A percentile compares a stretch with the other conserved stretches of the same genome.
These are phyloP conservation scores for Tonatia bakeri DNA, from an alignment of 2,113 vertebrate genomes.

Conservation along the genomic window DNA sequence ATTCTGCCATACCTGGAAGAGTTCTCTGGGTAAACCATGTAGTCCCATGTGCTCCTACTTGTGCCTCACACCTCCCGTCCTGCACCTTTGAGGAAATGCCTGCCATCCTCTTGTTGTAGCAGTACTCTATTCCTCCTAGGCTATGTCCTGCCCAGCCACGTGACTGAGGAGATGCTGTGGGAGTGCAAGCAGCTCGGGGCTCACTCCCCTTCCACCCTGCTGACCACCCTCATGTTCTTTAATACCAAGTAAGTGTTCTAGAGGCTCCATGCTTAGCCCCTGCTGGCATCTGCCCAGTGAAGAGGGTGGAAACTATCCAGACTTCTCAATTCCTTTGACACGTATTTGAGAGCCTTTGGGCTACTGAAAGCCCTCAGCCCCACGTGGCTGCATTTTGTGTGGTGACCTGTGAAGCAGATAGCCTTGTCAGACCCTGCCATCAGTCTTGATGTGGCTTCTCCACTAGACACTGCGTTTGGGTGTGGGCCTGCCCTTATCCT, in stretches of 20 bases:
- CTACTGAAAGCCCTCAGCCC: neutral
- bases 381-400: neutral
- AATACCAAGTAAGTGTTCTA: conserved; percentile 96
- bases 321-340: neutral
- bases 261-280: neutral
- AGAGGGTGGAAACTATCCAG: neutral
- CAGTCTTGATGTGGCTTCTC: neutral
- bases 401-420: neutral
- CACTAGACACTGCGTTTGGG: conserved; percentile 3
- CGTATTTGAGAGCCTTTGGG: neutral
- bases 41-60: neutral
- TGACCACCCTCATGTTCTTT: conserved; percentile 99
- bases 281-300: neutral
- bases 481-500: neutral
- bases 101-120: conserved; percentile 35
- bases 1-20: neutral
- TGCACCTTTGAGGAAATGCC: neutral
- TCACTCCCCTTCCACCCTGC: conserved; percentile 96
- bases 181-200: conserved; percentile 99
- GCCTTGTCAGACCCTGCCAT: neutral
- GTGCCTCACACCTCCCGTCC: neutral
- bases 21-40: neutral
- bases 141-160: conserved; percentile 97
- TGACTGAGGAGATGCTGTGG: conserved; percentile 99
- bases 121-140: conserved; percentile 82